These are phyloP conservation scores for Chymomyza costata DNA, from an alignment of 1,140 invertebrate genomes.

Conservation along the genomic window DNA sequence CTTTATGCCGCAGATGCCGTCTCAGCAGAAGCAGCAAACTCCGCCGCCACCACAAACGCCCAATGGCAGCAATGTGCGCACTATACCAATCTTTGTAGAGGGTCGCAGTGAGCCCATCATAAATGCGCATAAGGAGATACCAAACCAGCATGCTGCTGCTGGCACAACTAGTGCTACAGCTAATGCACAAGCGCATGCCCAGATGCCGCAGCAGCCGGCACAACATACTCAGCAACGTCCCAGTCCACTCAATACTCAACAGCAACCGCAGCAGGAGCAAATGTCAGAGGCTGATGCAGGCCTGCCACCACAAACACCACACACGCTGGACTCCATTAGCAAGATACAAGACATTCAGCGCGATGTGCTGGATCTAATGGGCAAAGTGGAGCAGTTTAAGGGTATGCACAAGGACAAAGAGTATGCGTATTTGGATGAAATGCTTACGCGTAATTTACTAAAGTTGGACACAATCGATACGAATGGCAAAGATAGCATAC, in stretches of 20 bases:
- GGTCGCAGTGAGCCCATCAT: constrained; percentile 85
- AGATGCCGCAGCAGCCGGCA: constrained; percentile 36
- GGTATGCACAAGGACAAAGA: constrained; percentile 88
- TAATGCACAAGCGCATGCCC: constrained; percentile 75
- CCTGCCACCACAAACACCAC: constrained; percentile 73
- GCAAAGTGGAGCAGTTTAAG: constrained; percentile 85
- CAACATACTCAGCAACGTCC: constrained; percentile 51
- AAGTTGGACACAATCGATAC: constrained; percentile 95
- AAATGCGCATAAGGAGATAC: constrained; percentile 77
- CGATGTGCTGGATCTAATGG: constrained; percentile 86
- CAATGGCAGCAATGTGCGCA: constrained; percentile 78
- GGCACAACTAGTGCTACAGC: constrained; percentile 72
- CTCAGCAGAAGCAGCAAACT: constrained; percentile 57
- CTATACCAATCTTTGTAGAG: constrained; percentile 92
- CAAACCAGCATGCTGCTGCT: constrained; percentile 65
- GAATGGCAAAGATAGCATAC: constrained; percentile 91
- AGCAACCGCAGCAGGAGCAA: constrained; percentile 52
- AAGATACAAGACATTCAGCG: constrained; percentile 87
- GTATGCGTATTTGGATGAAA: constrained; percentile 94
- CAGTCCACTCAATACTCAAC: constrained; percentile 54
- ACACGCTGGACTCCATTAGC: constrained; percentile 83
- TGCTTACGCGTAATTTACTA: constrained; percentile 93
- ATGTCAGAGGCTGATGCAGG: constrained; percentile 32
- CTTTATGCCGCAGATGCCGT: neutral
- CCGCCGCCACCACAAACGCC: constrained; percentile 61